Conservation (phyloP, 2,113 vertebrate genomes). For the Pomatostomus ruficeps region DNA sequence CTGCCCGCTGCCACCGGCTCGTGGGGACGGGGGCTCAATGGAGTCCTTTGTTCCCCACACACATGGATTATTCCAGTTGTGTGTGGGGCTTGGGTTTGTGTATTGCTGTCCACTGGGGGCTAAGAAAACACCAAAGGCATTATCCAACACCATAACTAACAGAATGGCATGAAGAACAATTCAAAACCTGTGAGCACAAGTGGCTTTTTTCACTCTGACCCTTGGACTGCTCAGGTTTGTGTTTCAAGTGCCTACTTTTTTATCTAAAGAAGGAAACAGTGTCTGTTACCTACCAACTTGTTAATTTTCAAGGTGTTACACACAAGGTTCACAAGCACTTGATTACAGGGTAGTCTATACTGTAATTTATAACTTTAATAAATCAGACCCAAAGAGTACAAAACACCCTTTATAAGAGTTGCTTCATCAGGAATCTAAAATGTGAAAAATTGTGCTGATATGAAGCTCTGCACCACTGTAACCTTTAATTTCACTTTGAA, state of each 20-base stretch:
- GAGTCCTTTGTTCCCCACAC: background rate
- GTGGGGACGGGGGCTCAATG: background rate
- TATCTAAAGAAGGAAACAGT: background rate
- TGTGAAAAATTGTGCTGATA: background rate
- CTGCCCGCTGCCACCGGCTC: background rate
- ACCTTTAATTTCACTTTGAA: background rate
- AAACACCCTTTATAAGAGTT: background rate
- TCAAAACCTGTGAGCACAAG: background rate
- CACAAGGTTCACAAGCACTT: background rate
- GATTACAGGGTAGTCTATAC: background rate
- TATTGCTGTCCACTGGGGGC: background rate
- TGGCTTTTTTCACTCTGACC: background rate
- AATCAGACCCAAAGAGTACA: background rate
- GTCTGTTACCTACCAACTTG: background rate
- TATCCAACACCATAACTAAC: background rate
- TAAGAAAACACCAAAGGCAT: background rate
- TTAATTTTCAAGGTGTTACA: constrained; percentile 18
- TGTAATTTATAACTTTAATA: background rate
- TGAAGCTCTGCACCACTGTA: background rate
- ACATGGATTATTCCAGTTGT: background rate
- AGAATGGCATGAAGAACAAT: constrained; percentile 17
- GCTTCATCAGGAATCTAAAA: background rate
- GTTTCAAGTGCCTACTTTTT: background rate
- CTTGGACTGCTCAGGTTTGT: background rate
- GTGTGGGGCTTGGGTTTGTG: background rate